A percentile compares a stretch with the other conserved stretches of the same genome.
Evolutionary conservation across 2,797 vertebrate genomes (phyloP).

Genomic region (Anguilla marmorata): DNA sequence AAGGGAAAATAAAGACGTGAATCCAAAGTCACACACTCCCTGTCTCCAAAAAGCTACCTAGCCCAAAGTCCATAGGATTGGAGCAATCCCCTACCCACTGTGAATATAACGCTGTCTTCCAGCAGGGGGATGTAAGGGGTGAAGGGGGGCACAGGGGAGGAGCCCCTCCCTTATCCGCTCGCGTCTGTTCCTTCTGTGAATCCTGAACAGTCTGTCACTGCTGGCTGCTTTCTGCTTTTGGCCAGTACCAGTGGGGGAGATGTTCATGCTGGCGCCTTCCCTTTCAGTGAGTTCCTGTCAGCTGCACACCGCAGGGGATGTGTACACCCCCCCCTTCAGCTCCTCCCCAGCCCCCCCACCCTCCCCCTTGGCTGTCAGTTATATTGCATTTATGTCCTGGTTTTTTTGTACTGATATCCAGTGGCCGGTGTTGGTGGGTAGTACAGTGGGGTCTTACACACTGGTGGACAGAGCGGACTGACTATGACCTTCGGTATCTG

Average conservation of each 20-base stretch:
- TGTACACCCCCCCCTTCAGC: neutral
- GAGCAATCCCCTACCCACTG: neutral
- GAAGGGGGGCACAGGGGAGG: neutral
- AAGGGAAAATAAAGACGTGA: neutral
- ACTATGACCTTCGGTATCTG: neutral
- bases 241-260: neutral
- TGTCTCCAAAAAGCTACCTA: neutral
- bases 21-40: neutral
- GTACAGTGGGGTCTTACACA: neutral
- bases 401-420: neutral
- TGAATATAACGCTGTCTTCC: neutral
- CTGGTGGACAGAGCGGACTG: neutral
- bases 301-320: neutral
- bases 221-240: neutral
- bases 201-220: neutral
- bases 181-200: neutral
- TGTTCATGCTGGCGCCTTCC: neutral
- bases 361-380: neutral
- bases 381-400: neutral
- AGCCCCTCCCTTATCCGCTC: neutral
- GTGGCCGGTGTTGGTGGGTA: no score
- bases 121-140: neutral
- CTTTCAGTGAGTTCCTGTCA: neutral
- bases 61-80: neutral
- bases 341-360: neutral